Evolutionary conservation across 2,113 vertebrate species (phyloP).

Genomic region (Phrynosoma blainvillii): DNA sequence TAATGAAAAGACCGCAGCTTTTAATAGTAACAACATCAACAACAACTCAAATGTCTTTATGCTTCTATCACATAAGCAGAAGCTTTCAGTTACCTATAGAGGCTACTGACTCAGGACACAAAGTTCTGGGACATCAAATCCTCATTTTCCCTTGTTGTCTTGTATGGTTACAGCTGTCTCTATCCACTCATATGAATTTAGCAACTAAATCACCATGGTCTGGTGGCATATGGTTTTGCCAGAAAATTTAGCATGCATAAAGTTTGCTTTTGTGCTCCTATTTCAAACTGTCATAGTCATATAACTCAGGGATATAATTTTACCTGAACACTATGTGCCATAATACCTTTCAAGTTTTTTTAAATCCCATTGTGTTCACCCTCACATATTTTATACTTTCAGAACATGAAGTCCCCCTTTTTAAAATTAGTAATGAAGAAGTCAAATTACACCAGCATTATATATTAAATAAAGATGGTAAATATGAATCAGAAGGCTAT

Average conservation of each 20-base stretch:
- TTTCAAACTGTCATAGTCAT: conserved; percentile 9
- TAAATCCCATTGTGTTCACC: not conserved
- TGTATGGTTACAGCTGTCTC: not conserved
- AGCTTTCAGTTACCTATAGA: not conserved
- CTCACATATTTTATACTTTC: conserved; percentile 4
- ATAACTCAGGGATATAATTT: conserved; percentile 25
- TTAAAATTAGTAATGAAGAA: conserved; percentile 30
- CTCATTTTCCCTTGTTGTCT: not conserved
- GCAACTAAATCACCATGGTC: not conserved
- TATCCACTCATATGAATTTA: not conserved
- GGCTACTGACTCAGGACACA: not conserved
- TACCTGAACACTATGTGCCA: not conserved
- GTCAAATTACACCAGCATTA: conserved; percentile 30
- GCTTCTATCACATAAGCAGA: not conserved
- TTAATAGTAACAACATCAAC: not conserved
- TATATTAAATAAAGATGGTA: conserved; percentile 41
- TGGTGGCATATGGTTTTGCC: not conserved
- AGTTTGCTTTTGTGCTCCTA: conserved; percentile 9
- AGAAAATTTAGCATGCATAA: not conserved
- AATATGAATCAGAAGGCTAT: conserved; percentile 40
- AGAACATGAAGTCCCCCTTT: conserved; percentile 27
- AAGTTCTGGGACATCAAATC: too few species aligned
- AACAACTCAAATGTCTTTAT: not conserved
- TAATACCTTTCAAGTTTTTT: not conserved
- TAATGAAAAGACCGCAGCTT: not conserved